Base-by-base conservation (phyloP, 92 coral and sea anemone genomes). In the Actinernus sp. region DNA sequence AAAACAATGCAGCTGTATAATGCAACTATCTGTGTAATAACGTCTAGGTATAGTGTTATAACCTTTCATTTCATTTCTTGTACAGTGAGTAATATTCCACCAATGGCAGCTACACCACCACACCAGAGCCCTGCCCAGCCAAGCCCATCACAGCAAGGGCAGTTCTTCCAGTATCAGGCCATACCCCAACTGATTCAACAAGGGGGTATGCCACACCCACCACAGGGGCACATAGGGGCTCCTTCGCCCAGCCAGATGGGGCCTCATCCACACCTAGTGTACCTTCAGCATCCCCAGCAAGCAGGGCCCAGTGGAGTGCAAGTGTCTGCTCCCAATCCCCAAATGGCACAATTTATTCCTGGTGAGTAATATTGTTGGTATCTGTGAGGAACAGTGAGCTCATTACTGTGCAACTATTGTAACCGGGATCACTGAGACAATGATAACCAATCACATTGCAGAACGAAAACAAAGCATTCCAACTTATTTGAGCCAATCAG, bases 161-260 rank as follows among this genome's bases (percentile, higher is more conserved):
- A 45, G 52, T 45, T 45, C 52, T 45, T 45, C 52, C 52, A 45
- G 22, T 45, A 45, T 23, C 52, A 45, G 11, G 11, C 8, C 38
- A 10, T 70, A 3, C 64, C 55, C 1, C 64, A 26, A 68, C 41
- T 7, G 41, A 36, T 36, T 8, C 76, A 70, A 36, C 78, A 40
- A 17, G 62, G 62, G 0, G 58, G 36, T n/a, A 52, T 54, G 38
- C 78, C 65, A 3, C 71, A 26, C 24, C 27, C 40, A 8, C 44
- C 57, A 5, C 78, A 70, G 20, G 49, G 65, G 3, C 55, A 54
- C 31, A 43, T 70, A 12, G 52, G 52, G 11, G 67, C 65, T 16
- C 60, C 17, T 5, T 21, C 78, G 0, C 57, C 71, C 3, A 30
- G 26, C 30, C 71, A 31, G 65, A 18, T 45, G 52, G 52, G 17